phyloP scores from a whole-genome alignment of 2,888 invertebrate genomes.

The Brachyptera putata region DNA sequence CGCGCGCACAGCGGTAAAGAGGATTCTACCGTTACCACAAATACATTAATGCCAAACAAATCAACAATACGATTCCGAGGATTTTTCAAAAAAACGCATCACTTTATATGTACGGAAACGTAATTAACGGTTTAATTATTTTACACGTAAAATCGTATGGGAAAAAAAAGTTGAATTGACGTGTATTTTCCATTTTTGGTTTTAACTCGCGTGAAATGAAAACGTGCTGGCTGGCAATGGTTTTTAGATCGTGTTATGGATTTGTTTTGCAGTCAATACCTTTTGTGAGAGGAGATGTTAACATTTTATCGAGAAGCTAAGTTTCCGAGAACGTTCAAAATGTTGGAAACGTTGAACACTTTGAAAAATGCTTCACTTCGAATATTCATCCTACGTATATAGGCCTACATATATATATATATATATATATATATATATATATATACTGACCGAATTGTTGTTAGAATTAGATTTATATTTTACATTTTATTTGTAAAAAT shows the following conservation, averaged over 20 bases:
- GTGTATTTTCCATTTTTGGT: conserved; percentile 12
- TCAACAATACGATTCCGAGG: conserved; percentile 16
- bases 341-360: too few species aligned
- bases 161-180: conserved; percentile 7
- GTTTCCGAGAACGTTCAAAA: neutral
- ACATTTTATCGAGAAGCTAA: neutral
- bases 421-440: too few species aligned
- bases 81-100: conserved; percentile 4
- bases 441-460: too few species aligned
- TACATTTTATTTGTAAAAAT: too few species aligned
- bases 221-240: neutral
- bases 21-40: conserved; percentile 45
- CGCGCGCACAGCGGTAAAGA: conserved; percentile 47
- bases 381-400: too few species aligned
- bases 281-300: neutral
- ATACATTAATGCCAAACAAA: conserved; percentile 1
- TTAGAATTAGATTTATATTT: too few species aligned
- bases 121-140: conserved; percentile 22
- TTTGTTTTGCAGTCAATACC: neutral
- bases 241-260: neutral
- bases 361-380: too few species aligned
- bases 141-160: conserved; percentile 4
- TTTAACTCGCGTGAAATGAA: conserved; percentile 3
- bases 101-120: conserved; percentile 7
- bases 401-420: too few species aligned